Conservation (phyloP, 2,113 vertebrate species). For the Alaudala cheleensis region DNA sequence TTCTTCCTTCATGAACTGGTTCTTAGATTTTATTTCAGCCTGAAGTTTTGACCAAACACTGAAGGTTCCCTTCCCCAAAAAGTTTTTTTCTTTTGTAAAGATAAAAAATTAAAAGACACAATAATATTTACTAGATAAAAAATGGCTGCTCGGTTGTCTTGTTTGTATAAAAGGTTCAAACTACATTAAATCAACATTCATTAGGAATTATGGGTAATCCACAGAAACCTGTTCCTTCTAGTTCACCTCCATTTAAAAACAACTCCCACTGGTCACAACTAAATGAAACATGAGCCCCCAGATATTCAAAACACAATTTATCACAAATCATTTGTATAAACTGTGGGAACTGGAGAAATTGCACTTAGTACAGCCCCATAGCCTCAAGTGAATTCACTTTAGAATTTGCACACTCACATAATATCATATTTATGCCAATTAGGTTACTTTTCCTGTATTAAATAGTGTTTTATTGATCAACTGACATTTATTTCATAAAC, state of each 20-base stretch:
- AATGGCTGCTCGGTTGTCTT: background rate
- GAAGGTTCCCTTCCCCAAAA: background rate
- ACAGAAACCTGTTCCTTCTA: background rate
- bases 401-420: background rate
- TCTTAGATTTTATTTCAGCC: background rate
- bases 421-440: background rate
- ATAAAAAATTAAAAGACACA: background rate
- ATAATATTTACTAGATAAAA: background rate
- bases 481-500: background rate
- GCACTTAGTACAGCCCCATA: background rate
- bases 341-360: background rate
- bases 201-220: background rate
- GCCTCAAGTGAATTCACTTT: background rate
- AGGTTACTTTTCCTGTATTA: background rate
- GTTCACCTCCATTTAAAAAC: background rate
- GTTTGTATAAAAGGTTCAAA: background rate
- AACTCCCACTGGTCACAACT: background rate
- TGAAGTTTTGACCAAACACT: background rate
- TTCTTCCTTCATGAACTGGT: background rate
- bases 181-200: background rate
- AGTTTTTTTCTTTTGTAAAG: rapidly evolving
- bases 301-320: background rate
- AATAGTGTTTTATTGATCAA: background rate
- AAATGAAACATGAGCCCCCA: background rate
- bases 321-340: background rate